phyloP scores from a whole-genome alignment of 1,140 invertebrate genomes.

The Lepidurus apus region DNA sequence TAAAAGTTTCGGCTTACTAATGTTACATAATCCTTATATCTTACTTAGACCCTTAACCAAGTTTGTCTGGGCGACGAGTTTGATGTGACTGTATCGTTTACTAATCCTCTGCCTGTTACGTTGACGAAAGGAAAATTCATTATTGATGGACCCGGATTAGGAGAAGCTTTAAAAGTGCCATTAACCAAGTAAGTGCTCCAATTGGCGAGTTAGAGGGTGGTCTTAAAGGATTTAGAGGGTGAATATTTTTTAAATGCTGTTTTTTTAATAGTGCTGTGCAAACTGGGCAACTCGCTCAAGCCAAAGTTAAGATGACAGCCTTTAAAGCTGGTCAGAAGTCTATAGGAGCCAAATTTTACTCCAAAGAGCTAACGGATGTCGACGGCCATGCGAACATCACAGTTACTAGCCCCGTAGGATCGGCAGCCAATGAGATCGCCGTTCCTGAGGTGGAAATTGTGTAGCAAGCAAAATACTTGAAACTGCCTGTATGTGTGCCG shows the following conservation, averaged over 20 bases:
- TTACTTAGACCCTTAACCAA: slow-evolving; percentile 42
- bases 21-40: slow-evolving; percentile 7
- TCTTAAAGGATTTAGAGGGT: not conserved
- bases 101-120: slow-evolving; percentile 71
- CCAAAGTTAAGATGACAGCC: slow-evolving; percentile 64
- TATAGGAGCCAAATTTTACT: slow-evolving; percentile 72
- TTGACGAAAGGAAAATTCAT: slow-evolving; percentile 68
- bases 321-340: slow-evolving; percentile 64
- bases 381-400: slow-evolving; percentile 61
- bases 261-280: slow-evolving; percentile 48
- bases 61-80: slow-evolving; percentile 59
- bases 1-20: not conserved
- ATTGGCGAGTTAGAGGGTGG: not conserved
- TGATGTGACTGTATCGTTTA: slow-evolving; percentile 62
- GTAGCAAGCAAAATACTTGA: not conserved
- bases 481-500: no score
- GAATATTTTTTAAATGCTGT: slow-evolving; percentile 29
- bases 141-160: slow-evolving; percentile 71
- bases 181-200: slow-evolving; percentile 52
- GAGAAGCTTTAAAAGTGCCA: slow-evolving; percentile 63
- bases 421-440: not conserved
- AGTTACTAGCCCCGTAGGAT: slow-evolving; percentile 34
- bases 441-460: not conserved
- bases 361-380: slow-evolving; percentile 72
- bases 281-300: slow-evolving; percentile 57